A percentile compares a stretch with the other conserved stretches of the same genome.
Evolutionary conservation across 2,797 vertebrate species (phyloP).

Genomic region (Gymnothorax reevesii): DNA sequence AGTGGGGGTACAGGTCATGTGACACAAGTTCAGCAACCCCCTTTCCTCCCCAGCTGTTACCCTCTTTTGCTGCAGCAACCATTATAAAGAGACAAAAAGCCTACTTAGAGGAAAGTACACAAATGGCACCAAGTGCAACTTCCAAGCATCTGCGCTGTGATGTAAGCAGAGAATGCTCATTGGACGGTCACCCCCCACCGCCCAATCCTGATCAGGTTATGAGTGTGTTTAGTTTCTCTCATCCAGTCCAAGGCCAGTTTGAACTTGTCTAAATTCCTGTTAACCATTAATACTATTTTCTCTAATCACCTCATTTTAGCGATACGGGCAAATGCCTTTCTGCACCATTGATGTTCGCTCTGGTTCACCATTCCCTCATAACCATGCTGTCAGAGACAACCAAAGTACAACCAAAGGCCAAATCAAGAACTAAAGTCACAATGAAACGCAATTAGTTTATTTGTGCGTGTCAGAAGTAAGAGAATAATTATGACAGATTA

Average conservation of each 20-base stretch:
- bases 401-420: neutral
- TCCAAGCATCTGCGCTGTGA: neutral
- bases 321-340: neutral
- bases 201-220: neutral
- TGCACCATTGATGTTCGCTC: neutral
- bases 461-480: neutral
- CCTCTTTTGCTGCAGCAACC: conserved; percentile 6
- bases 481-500: neutral
- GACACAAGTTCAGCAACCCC: conserved; percentile 13
- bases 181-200: neutral
- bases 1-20: conserved; percentile 15
- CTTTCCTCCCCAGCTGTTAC: conserved; percentile 2
- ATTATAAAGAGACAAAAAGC: conserved; percentile 5
- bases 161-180: neutral
- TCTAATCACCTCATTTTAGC: conserved; percentile 1
- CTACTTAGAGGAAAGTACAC: neutral
- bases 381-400: neutral
- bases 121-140: neutral
- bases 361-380: neutral
- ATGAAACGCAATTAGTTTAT: neutral
- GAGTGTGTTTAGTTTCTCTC: neutral
- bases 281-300: conserved; percentile 14
- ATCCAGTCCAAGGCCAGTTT: neutral
- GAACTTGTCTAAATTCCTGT: neutral
- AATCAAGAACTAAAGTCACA: neutral